phyloP scores from a whole-genome alignment of 2,113 vertebrate species.

The Colaptes auratus region DNA sequence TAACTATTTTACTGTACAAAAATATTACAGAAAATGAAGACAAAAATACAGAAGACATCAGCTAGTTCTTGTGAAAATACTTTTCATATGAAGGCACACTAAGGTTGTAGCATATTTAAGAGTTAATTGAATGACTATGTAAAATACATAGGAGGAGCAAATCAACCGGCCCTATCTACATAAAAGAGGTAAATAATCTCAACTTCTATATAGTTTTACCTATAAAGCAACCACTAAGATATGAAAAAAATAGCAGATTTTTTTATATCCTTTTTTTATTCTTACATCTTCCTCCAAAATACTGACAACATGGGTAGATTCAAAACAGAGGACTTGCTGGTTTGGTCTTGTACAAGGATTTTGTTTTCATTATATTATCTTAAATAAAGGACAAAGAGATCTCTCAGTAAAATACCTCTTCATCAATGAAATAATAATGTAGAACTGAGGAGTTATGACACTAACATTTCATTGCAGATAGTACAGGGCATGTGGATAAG shows the following conservation, averaged over 20 bases:
- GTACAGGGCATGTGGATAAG: neutral
- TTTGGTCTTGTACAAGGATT: neutral
- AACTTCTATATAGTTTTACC: neutral
- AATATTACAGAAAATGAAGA: neutral
- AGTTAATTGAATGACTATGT: neutral
- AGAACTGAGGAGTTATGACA: neutral
- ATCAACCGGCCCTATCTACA: neutral
- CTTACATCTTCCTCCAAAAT: neutral
- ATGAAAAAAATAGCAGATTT: neutral
- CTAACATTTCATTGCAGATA: neutral
- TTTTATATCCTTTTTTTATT: fast-evolving
- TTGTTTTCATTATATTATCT: neutral
- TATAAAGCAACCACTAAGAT: neutral
- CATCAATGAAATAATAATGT: neutral
- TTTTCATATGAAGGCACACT: neutral
- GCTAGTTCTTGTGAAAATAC: neutral
- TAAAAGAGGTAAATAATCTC: neutral
- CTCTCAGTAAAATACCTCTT: neutral
- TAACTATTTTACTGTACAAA: neutral
- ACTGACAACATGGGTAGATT: neutral
- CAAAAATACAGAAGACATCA: neutral
- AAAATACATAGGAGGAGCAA: neutral
- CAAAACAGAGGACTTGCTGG: neutral
- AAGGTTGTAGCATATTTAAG: neutral
- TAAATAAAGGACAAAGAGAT: neutral